These are phyloP conservation scores for Ctenopoma multispine DNA, from an alignment of 2,797 vertebrate species.

Conservation along the genomic window DNA sequence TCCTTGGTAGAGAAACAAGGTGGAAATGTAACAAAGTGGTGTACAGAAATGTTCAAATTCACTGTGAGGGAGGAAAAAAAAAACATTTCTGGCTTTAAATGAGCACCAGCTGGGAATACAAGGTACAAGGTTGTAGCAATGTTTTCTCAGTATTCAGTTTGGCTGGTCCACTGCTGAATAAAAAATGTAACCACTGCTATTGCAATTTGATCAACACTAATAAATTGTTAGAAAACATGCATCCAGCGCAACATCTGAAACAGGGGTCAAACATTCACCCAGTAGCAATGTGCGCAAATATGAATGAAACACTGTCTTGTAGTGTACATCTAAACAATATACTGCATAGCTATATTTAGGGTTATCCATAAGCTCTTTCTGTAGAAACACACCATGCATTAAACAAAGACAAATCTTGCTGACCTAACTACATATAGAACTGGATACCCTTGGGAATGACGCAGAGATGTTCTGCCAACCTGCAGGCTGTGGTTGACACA, in stretches of 20 bases:
- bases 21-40: slow-evolving; percentile 48
- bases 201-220: not conserved
- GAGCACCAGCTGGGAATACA: slow-evolving; percentile 50
- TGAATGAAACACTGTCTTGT: slow-evolving; percentile 1
- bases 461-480: slow-evolving; percentile 28
- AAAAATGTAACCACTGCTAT: slow-evolving; percentile 11
- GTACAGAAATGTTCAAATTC: slow-evolving; percentile 45
- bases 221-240: slow-evolving; percentile 3
- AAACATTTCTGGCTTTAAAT: slow-evolving; percentile 37
- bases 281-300: not conserved
- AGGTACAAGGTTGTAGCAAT: slow-evolving; percentile 41
- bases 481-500: slow-evolving; percentile 41
- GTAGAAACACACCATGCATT: slow-evolving; percentile 33
- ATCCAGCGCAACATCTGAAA: slow-evolving; percentile 16
- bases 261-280: slow-evolving; percentile 1
- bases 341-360: slow-evolving; percentile 9
- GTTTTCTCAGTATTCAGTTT: slow-evolving; percentile 37
- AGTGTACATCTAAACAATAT: not conserved
- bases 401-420: slow-evolving; percentile 39
- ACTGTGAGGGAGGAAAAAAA: slow-evolving; percentile 10
- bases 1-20: slow-evolving; percentile 67
- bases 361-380: slow-evolving; percentile 24
- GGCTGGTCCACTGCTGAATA: slow-evolving; percentile 26
- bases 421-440: slow-evolving; percentile 14
- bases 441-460: not conserved